Conservation (phyloP, 1,140 invertebrate genomes). For the Meloidogyne floridensis region DNA sequence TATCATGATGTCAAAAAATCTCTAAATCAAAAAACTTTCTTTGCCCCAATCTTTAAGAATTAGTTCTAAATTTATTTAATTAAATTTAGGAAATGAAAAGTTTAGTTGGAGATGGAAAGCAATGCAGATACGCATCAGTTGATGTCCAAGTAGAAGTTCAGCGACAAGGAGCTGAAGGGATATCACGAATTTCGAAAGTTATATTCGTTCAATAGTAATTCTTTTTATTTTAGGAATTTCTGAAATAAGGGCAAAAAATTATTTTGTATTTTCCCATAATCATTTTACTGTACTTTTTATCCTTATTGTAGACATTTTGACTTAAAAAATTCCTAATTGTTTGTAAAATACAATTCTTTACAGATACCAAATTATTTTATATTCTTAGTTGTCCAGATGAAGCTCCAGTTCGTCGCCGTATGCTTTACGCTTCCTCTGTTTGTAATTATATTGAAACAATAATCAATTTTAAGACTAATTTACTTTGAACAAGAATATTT, state of each 20-base stretch:
- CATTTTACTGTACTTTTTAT: no score
- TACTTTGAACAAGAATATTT: no score
- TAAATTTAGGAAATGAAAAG: constrained; percentile 59
- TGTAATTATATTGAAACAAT: no score
- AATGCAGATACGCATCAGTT: constrained; percentile 65
- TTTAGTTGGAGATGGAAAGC: constrained; percentile 59
- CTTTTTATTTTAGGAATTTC: neutral
- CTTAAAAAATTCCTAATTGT: no score
- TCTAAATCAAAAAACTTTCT: no score
- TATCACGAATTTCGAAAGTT: constrained; percentile 59
- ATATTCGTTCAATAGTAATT: constrained; percentile 65
- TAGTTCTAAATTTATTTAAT: neutral
- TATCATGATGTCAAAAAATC: no score
- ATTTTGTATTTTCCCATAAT: neutral
- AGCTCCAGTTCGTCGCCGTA: constrained; percentile 64
- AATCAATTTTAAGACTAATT: no score
- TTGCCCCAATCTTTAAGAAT: no score
- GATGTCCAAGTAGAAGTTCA: constrained; percentile 63
- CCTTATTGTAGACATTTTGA: no score
- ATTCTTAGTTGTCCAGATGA: constrained; percentile 62
- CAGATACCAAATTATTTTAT: constrained; percentile 4
- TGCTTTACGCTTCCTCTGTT: constrained; percentile 65
- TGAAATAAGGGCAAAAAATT: no score
- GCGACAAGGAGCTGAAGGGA: constrained; percentile 60
- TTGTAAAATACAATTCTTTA: no score